These are phyloP conservation scores for Chromoteleia sp. DNA, from an alignment of 2,888 invertebrate species.

Conservation along the genomic window DNA sequence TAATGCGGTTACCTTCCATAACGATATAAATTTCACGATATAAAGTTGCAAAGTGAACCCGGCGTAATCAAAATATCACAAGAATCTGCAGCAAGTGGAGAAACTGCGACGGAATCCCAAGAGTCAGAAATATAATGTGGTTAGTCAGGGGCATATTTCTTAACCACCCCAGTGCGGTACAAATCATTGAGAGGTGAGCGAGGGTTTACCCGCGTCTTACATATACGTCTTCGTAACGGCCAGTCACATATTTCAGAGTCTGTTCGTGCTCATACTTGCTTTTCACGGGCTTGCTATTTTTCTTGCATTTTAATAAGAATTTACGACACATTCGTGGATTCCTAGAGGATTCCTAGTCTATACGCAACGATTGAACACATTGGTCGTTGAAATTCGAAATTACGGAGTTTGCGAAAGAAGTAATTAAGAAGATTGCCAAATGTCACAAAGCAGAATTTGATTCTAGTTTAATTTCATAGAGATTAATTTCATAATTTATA, in stretches of 20 bases:
- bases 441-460: no score
- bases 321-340: conserved; percentile 61
- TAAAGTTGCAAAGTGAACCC: conserved; percentile 11
- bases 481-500: no score
- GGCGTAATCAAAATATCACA: conserved; percentile 62
- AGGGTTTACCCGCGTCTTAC: conserved; percentile 65
- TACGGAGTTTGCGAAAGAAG: neutral
- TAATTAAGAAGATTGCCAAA: no score
- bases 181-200: conserved; percentile 75
- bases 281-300: conserved; percentile 61
- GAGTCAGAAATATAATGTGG: conserved; percentile 63
- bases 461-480: no score
- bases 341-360: neutral
- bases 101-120: conserved; percentile 46
- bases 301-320: conserved; percentile 69
- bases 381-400: neutral
- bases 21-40: neutral
- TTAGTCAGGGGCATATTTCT: conserved; percentile 67
- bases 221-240: conserved; percentile 74
- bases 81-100: conserved; percentile 49
- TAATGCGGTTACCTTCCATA: neutral
- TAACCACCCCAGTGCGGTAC: conserved; percentile 70
- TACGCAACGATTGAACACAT: conserved; percentile 32
- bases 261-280: conserved; percentile 66
- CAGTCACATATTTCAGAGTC: conserved; percentile 75